Percentiles rank a stretch among this genome's conserved stretches.
Evolutionary conservation across 2,888 invertebrate species (phyloP).

Genomic region (Lumbricus terrestris): DNA sequence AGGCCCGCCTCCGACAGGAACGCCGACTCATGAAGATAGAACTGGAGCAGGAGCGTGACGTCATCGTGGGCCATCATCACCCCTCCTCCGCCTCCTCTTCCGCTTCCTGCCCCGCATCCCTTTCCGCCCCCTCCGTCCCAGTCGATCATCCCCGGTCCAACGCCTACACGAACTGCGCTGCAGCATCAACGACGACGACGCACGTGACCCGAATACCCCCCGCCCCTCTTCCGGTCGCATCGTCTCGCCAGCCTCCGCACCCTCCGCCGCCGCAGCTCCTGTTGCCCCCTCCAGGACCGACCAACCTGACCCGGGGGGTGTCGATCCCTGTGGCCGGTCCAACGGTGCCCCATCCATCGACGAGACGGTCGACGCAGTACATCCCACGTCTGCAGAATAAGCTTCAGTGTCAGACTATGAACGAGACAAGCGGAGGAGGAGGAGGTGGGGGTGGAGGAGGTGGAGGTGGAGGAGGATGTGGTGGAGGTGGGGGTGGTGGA

Average conservation of each 20-base stretch:
- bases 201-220: background rate
- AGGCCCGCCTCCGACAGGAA: slow-evolving; percentile 50
- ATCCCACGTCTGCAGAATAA: background rate
- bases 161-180: slow-evolving; percentile 18
- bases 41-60: slow-evolving; percentile 33
- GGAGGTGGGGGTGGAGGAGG: background rate
- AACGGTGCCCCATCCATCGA: background rate
- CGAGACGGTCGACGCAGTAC: background rate
- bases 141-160: background rate
- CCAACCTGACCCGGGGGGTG: background rate
- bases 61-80: background rate
- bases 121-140: background rate
- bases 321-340: background rate
- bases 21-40: slow-evolving; percentile 41
- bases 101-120: too few species aligned
- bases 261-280: background rate
- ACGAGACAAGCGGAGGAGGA: background rate
- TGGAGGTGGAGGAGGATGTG: background rate
- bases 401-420: background rate
- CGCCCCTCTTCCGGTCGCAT: background rate
- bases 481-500: background rate
- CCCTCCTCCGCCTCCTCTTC: background rate
- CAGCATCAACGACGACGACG: too few species aligned
- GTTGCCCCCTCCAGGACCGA: background rate
- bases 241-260: background rate